Evolutionary conservation across 2,113 vertebrate species (phyloP).

Genomic region (Gracilinanus agilis): DNA sequence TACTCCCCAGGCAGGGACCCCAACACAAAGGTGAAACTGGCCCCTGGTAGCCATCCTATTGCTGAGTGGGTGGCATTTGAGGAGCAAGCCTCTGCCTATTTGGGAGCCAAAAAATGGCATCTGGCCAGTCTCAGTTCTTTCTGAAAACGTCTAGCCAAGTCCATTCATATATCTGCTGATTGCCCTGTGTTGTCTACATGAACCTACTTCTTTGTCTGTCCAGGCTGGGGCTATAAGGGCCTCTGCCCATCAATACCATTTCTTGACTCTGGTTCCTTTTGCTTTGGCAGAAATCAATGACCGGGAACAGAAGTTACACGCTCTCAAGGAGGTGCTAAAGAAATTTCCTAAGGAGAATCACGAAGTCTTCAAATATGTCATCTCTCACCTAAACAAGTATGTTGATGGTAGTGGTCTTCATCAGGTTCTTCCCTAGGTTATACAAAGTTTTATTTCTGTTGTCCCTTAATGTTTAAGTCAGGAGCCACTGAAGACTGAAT

Average conservation of each 20-base stretch:
- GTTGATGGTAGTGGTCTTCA: slow-evolving; percentile 50
- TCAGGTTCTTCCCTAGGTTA: not conserved
- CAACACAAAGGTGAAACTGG: slow-evolving; percentile 11
- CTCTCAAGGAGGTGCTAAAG: slow-evolving; percentile 94
- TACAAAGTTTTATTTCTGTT: not conserved
- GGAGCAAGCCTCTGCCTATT: not conserved
- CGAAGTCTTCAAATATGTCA: slow-evolving; percentile 98
- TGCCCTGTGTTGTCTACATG: not conserved
- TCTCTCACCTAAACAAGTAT: slow-evolving; percentile 94
- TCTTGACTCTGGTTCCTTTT: not conserved
- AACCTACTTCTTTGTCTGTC: not conserved
- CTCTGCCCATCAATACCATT: not conserved
- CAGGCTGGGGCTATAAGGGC: not conserved
- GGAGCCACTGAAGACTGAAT: not conserved
- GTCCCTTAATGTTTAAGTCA: not conserved
- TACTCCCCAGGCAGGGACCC: not conserved
- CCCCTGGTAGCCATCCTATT: not conserved
- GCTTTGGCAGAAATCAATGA: slow-evolving; percentile 92
- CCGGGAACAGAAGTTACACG: slow-evolving; percentile 92
- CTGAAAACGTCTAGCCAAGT: not conserved
- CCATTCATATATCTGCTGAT: rapidly evolving
- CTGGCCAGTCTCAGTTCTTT: not conserved
- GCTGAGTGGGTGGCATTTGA: slow-evolving; percentile 21
- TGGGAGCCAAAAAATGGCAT: not conserved
- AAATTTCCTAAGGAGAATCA: slow-evolving; percentile 96